Evolutionary conservation across 2,888 invertebrate species (phyloP), one percentile per base, ranked within the genome.

Genomic region (Macrophya alboannulata): DNA sequence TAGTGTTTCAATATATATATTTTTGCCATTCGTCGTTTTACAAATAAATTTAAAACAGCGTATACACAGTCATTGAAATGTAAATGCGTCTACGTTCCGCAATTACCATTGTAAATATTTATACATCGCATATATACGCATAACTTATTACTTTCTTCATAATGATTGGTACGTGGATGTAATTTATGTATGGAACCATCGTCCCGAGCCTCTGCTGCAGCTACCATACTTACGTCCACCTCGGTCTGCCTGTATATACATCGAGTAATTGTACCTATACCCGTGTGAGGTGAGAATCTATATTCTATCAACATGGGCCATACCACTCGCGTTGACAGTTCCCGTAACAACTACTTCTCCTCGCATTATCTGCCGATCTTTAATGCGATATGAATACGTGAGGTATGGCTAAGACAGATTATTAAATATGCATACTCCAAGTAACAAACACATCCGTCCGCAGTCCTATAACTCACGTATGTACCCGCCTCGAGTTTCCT

Each of bases 171-270:
- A 21, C 45, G 45, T 43, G 21, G 43, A 43, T 31, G 72, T 72
- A 43, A 72, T 72, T 72, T 72, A 72, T 72, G 72, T 40, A 72
- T 72, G 72, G 72, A 72, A n/a, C 15, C 68, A 62, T 71, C 37
- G 71, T 9, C 15, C 43, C 72, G 3, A 45, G 40, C 45, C 8
- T 72, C 21, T 21, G 8, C n/a, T 4, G 6, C n/a, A 3, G 71
- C 71, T 71, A 72, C 40, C 5, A 43, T 21, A 72, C 62, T 48
- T 48, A 48, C 31, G 1, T 68, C 37, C 31, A 37, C 12, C 21
- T 62, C 12, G 21, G 62, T 62, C 21, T 62, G 25, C 10, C 21
- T 37, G n/a, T n/a, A n/a, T n/a, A 68, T 15, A n/a, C 31, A 31
- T 10, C 40, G 4, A 21, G 45, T 40, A 10, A 43, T 40, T 40